Base-by-base conservation (phyloP, 2,888 invertebrate species). In the Petrolisthes manimaculis region DNA sequence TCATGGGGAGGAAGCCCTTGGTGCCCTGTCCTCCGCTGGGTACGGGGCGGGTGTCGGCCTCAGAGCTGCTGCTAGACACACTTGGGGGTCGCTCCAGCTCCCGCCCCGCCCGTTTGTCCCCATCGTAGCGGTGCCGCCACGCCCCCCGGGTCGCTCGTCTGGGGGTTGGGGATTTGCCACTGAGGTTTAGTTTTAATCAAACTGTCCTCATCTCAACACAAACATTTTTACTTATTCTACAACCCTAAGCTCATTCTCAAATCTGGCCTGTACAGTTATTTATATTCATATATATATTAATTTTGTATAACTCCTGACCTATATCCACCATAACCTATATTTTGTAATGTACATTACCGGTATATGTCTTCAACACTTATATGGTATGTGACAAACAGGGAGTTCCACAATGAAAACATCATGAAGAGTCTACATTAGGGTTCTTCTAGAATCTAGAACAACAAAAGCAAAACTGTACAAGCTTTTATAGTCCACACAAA, bases 81-180 rank as follows among this genome's bases (percentile, higher is more conserved):
- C 88, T 89, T 37, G 84, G 78, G n/a, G 86, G 86, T 21, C 85
- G 82, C 21, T 89, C 89, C 51, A 83, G 89, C 53, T 89, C 89
- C 3, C 89, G 71, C 0, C 80, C 67, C 4, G 84, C 71, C 67
- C 89, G 85, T 78, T 89, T 90, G 79, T 89, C 86, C 12, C 85
- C 83, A 51, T 90, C 87, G 61, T 90, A 91, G 5, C 86, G 80
- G 55, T 85, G 82, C 3, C 86, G 83, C 89, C 89, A 90, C 6
- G 89, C 91, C 8, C 89, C 90, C 61, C 90, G 56, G 8, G 88
- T 89, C 5, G 91, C 90, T 67, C 90, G 83, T 71, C 89, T 90
- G 89, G 53, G 55, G 75, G 77, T 55, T 54, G 74, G 61, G 53
- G 18, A 77, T 88, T 78, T 90, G 69, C 83, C 21, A 84, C 88